phyloP scores from a whole-genome alignment of 2,113 vertebrate genomes.

The Gadus chalcogrammus region DNA sequence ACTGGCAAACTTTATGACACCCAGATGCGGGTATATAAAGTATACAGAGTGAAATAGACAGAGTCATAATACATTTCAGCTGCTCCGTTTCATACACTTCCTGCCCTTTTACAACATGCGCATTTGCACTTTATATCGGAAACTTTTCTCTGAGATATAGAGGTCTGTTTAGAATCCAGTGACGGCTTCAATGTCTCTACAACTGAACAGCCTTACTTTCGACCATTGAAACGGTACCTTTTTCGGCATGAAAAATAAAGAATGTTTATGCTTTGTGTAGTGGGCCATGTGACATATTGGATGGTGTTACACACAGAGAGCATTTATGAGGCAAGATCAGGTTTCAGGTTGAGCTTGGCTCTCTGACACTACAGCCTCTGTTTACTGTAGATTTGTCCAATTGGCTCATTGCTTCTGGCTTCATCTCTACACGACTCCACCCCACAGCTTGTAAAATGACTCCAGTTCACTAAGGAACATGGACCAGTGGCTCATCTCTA shows the following conservation, averaged over 20 bases:
- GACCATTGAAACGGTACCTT: background rate
- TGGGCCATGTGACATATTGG: slow-evolving; percentile 44
- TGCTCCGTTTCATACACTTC: slow-evolving; percentile 29
- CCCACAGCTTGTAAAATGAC: slow-evolving; percentile 66
- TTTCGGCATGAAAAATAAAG: slow-evolving; percentile 28
- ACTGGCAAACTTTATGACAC: slow-evolving; percentile 35
- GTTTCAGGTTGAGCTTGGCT: slow-evolving; percentile 50
- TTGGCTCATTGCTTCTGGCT: slow-evolving; percentile 43
- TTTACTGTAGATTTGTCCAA: slow-evolving; percentile 57
- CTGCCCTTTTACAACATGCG: background rate
- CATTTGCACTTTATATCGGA: slow-evolving; percentile 12
- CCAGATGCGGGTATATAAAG: slow-evolving; percentile 46
- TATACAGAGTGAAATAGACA: slow-evolving; percentile 38
- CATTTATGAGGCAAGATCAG: slow-evolving; percentile 45
- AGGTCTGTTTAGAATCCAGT: background rate
- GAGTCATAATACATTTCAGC: slow-evolving; percentile 39
- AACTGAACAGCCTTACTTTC: background rate
- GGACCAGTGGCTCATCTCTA: slow-evolving; percentile 25
- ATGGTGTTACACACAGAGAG: slow-evolving; percentile 38
- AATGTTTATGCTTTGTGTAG: slow-evolving; percentile 43
- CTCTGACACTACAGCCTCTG: slow-evolving; percentile 54
- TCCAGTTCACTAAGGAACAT: slow-evolving; percentile 47
- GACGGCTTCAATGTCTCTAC: background rate
- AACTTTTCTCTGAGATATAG: slow-evolving; percentile 11
- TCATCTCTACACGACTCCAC: slow-evolving; percentile 51